These are phyloP conservation scores for Napeogenes inachia DNA, from an alignment of 2,888 invertebrate species.

Conservation along the genomic window DNA sequence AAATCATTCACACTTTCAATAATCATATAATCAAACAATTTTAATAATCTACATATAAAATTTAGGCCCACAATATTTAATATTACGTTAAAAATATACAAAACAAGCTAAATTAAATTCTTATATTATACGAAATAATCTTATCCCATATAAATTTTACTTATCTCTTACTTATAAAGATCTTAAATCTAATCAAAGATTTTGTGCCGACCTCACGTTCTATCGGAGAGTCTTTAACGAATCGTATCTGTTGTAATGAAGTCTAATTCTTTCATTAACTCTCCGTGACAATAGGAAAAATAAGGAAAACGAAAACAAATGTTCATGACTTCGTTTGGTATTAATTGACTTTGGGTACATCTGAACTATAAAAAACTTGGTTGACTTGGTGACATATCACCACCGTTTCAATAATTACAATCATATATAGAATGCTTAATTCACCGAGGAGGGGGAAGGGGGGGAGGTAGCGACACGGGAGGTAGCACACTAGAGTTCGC, in stretches of 20 bases:
- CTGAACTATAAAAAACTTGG: not conserved
- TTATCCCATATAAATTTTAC: not conserved
- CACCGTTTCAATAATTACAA: too few species aligned
- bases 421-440: too few species aligned
- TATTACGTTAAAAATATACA: not conserved
- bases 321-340: constrained; percentile 29
- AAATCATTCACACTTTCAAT: too few species aligned
- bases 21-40: too few species aligned
- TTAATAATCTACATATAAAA: too few species aligned
- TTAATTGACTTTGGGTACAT: constrained; percentile 1
- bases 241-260: constrained; percentile 76
- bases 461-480: too few species aligned
- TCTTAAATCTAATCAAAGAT: constrained; percentile 65
- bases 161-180: constrained; percentile 12
- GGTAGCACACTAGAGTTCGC: too few species aligned
- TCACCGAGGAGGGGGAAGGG: too few species aligned
- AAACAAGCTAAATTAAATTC: constrained; percentile 1
- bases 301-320: constrained; percentile 65
- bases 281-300: constrained; percentile 72
- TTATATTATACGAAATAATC: not conserved
- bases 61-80: too few species aligned
- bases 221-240: constrained; percentile 73
- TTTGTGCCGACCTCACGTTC: constrained; percentile 45
- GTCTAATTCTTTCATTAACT: constrained; percentile 78
- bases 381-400: too few species aligned